Evolutionary conservation across 2,797 vertebrate genomes (phyloP), one percentile per base, ranked within the genome.

Genomic region (Pempheris klunzingeri): DNA sequence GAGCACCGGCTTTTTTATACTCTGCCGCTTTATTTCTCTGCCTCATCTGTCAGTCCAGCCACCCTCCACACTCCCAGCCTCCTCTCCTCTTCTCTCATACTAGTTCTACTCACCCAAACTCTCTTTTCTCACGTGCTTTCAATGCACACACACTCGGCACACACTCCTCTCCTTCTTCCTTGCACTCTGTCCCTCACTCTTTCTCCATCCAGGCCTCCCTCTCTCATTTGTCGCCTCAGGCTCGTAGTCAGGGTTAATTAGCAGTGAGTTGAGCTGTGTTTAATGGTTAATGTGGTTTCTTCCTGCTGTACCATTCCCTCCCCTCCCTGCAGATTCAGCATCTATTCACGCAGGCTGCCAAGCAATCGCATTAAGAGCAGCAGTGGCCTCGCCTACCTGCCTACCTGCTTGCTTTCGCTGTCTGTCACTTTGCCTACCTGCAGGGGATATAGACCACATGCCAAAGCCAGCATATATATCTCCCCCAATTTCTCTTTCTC

Each of bases 221-320:
- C 58, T 71, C 67, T 46, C 67, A 59, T 77, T 43, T 66, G 67
- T 87, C 43, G 80, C 92, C 89, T 74, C 79, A 14, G 90, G 88
- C 90, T 77, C 34, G 41, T 57, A 84, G 89, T 92, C 82, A 55
- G 87, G 87, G 86, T 94, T 94, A 94, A 94, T 94, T 92, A 92
- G 83, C 87, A 62, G 78, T 68, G 87, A 84, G 87, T 72, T 41
- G 90, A 82, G 85, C 78, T 82, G 89, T 92, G 86, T 91, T 94
- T 91, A 93, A 91, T 91, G 89, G 88, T 91, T 90, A 92, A 93
- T 90, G 90, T 77, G 85, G 67, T 82, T 75, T 84, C 69, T 81
- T 83, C 83, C 66, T 87, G 78, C 34, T 13, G 77, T 50, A 22
- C 57, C 46, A 12, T 75, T 38, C 70, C 71, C 66, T 73, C 59